phyloP scores from a whole-genome alignment of 2,888 invertebrate species.

The Schrankia costaestrigalis region DNA sequence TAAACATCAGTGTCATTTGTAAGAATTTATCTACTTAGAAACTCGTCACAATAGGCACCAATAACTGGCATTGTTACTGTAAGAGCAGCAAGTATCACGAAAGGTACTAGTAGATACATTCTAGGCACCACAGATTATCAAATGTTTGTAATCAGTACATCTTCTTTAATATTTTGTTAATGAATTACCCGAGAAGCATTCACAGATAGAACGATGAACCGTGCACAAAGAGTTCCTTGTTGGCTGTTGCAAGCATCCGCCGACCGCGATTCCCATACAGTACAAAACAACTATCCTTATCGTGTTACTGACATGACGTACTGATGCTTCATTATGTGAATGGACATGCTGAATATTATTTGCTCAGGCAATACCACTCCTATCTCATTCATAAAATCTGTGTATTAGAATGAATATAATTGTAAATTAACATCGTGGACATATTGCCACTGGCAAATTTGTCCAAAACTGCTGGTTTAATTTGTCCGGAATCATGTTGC shows the following conservation, averaged over 20 bases:
- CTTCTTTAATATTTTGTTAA: slow-evolving; percentile 26
- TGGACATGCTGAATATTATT: slow-evolving; percentile 1
- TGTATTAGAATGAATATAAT: too few relatives aligned
- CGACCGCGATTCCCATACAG: slow-evolving; percentile 48
- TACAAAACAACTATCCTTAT: slow-evolving; percentile 53
- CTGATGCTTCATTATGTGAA: slow-evolving; percentile 16
- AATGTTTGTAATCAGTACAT: background rate
- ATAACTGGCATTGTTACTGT: too few relatives aligned
- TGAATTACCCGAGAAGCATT: slow-evolving; percentile 30
- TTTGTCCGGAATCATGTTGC: too few relatives aligned
- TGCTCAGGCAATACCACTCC: too few relatives aligned
- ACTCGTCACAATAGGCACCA: too few relatives aligned
- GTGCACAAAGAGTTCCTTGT: slow-evolving; percentile 62
- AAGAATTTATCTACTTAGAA: background rate
- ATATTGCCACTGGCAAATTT: too few relatives aligned
- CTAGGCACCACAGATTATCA: background rate
- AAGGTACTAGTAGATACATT: background rate
- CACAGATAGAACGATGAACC: slow-evolving; percentile 47
- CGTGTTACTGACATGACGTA: slow-evolving; percentile 39
- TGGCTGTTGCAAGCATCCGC: slow-evolving; percentile 56
- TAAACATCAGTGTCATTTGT: slow-evolving; percentile 27
- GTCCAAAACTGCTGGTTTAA: too few relatives aligned
- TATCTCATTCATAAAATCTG: too few relatives aligned
- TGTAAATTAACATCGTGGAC: too few relatives aligned
- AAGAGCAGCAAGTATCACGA: background rate